A percentile compares a stretch with the other conserved stretches of the same genome.
These are phyloP conservation scores for Heterocephalus glaber DNA, from an alignment of 2,113 vertebrate genomes.

Conservation along the genomic window DNA sequence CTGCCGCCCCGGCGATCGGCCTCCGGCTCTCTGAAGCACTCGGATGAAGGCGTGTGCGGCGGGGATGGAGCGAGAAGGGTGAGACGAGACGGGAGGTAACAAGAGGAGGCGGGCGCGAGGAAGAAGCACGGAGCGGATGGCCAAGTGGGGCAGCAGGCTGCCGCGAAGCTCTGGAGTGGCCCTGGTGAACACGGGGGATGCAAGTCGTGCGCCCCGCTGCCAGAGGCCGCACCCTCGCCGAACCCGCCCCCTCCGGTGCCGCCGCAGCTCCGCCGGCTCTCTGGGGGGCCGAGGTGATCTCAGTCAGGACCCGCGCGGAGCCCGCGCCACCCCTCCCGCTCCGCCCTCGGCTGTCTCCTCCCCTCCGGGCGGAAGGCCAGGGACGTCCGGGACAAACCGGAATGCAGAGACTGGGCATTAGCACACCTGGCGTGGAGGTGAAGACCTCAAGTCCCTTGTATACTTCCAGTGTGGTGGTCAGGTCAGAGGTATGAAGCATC, in stretches of 20 bases:
- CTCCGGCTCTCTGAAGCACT: constrained; percentile 44
- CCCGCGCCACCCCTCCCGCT: constrained; percentile 69
- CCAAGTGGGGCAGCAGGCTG: constrained; percentile 69
- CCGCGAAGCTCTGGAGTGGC: constrained; percentile 53
- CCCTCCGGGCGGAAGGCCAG: constrained; percentile 57
- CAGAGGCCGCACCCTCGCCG: constrained; percentile 60
- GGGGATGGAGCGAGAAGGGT: constrained; percentile 52
- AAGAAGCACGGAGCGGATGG: constrained; percentile 50
- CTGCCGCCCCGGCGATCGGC: constrained; percentile 26
- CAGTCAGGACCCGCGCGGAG: constrained; percentile 64
- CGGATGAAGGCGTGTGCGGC: constrained; percentile 42
- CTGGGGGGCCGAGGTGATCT: constrained; percentile 66
- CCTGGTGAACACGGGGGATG: neutral
- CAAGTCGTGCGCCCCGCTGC: neutral
- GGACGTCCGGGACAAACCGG: neutral
- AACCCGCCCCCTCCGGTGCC: constrained; percentile 66
- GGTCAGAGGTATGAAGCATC: neutral
- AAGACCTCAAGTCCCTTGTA: neutral
- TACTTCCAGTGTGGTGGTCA: neutral
- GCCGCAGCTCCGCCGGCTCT: constrained; percentile 57
- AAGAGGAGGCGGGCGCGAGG: constrained; percentile 69
- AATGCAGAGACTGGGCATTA: neutral
- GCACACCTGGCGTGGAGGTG: constrained; percentile 39
- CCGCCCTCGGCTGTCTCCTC: constrained; percentile 78
- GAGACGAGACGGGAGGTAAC: constrained; percentile 74